Percentiles rank a stretch among this genome's conserved stretches.
phyloP scores from a whole-genome alignment of 2,888 invertebrate species.

The Tenthredo amoena region DNA sequence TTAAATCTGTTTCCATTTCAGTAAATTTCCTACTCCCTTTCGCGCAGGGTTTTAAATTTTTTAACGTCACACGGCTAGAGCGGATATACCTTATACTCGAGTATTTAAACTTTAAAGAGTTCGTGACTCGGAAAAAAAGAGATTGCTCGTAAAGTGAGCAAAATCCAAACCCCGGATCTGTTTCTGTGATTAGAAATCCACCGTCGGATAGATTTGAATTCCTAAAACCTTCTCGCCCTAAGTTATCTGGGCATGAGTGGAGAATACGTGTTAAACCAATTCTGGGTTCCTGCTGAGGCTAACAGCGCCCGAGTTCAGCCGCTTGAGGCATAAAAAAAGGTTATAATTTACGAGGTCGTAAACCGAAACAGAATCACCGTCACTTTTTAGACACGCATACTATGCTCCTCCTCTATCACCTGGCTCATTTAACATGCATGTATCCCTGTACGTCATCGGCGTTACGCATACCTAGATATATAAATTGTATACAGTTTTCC shows the following conservation, averaged over 20 bases:
- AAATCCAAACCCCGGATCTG: not conserved
- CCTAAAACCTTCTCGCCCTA: not conserved
- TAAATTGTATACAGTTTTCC: not conserved
- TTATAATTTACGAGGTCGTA: slow-evolving; percentile 48
- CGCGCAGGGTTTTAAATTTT: not conserved
- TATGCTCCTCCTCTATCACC: not conserved
- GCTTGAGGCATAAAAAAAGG: slow-evolving; percentile 24
- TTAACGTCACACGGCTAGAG: not conserved
- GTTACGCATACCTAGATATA: not conserved
- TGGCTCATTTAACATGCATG: not conserved
- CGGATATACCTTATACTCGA: not conserved
- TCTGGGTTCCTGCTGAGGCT: not conserved
- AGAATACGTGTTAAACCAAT: slow-evolving; percentile 40
- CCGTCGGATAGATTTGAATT: not conserved
- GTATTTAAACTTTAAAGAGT: not conserved
- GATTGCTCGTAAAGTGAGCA: slow-evolving; percentile 4
- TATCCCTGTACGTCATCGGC: not conserved
- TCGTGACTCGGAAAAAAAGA: not conserved
- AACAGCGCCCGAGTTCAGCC: not conserved
- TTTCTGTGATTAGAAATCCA: slow-evolving; percentile 38
- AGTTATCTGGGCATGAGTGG: slow-evolving; percentile 7
- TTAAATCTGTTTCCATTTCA: not conserved
- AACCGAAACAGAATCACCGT: slow-evolving; percentile 46
- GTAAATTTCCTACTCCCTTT: not conserved
- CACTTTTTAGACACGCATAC: slow-evolving; percentile 34